Conservation (phyloP, 2,888 invertebrate genomes). For the Caenorhabditis drosophilae region DNA sequence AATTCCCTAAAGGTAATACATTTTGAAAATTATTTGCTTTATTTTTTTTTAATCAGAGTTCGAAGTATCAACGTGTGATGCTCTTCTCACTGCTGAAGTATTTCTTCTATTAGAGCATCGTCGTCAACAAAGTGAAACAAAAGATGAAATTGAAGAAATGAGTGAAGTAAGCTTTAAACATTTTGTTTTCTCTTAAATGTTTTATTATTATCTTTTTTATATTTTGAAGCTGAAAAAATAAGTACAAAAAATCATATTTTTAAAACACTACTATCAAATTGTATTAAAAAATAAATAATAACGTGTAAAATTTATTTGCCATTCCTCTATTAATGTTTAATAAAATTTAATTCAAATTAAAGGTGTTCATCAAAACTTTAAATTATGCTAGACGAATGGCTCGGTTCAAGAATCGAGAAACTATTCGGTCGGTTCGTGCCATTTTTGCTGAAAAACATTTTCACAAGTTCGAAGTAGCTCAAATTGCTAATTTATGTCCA, state of each 20-base stretch:
- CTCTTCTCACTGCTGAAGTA: constrained; percentile 81
- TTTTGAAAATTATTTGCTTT: neutral
- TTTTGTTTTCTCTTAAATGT: too few species aligned
- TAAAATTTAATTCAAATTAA: too few species aligned
- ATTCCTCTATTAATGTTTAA: too few species aligned
- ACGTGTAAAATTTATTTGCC: too few species aligned
- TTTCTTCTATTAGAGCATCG: constrained; percentile 91
- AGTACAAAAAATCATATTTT: neutral
- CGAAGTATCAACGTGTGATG: constrained; percentile 87
- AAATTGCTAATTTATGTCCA: constrained; percentile 95
- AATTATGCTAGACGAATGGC: constrained; percentile 94
- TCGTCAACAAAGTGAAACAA: constrained; percentile 94
- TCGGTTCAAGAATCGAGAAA: constrained; percentile 97
- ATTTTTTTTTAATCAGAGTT: constrained; percentile 78
- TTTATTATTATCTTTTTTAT: too few species aligned
- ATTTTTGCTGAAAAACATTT: constrained; percentile 76
- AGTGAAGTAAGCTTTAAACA: constrained; percentile 78
- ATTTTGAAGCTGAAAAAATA: neutral
- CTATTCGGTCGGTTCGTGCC: constrained; percentile 91
- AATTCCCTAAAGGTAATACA: constrained; percentile 90
- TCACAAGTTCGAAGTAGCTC: constrained; percentile 97
- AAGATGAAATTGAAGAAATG: constrained; percentile 95
- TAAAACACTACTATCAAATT: too few species aligned
- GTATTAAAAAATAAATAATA: too few species aligned
- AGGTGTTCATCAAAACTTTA: constrained; percentile 90